Conservation (phyloP, 1,140 invertebrate genomes). For the Drosophila leontia region DNA sequence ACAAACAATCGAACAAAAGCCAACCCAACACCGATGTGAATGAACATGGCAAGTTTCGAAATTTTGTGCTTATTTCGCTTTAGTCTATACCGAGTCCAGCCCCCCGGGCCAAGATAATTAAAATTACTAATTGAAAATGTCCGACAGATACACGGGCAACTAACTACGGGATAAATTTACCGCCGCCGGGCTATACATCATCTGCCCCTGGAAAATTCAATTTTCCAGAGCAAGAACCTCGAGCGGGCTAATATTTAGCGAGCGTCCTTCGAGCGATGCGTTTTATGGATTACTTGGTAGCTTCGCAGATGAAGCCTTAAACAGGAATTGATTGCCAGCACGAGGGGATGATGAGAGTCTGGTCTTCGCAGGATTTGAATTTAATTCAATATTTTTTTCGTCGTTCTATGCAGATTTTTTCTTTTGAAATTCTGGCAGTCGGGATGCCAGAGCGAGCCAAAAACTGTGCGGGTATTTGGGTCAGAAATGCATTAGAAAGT, state of each 20-base stretch:
- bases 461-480: constrained; percentile 49
- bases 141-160: constrained; percentile 4
- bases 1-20: constrained; percentile 48
- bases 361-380: constrained; percentile 11
- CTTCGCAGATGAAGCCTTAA: constrained; percentile 28
- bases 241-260: constrained; percentile 31
- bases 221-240: constrained; percentile 27
- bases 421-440: background rate
- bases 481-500: constrained; percentile 63
- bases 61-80: constrained; percentile 38
- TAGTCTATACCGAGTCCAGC: background rate
- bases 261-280: background rate
- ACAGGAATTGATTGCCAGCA: constrained; percentile 16
- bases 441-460: constrained; percentile 38
- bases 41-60: background rate
- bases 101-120: constrained; percentile 36
- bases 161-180: background rate
- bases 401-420: constrained; percentile 53
- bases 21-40: constrained; percentile 5
- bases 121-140: constrained; percentile 71
- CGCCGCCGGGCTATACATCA: constrained; percentile 25
- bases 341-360: background rate
- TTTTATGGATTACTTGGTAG: constrained; percentile 31
- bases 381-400: constrained; percentile 35
- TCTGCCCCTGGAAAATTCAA: constrained; percentile 26